phyloP scores from a whole-genome alignment of 2,113 vertebrate species.

The human region GRCh38 chr9:26301501-26302000 shows the following conservation, averaged over 20 bases:
- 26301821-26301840: accelerated
- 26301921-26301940: background rate
- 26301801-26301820: accelerated
- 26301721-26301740: background rate
- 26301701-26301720: background rate
- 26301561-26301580: background rate
- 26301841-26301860: background rate
- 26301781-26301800: too few species aligned
- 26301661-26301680: background rate
- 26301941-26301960: background rate
- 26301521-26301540: background rate
- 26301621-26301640: background rate
- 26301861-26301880: background rate
- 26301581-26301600: background rate
- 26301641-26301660: background rate
- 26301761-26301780: background rate
- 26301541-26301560: background rate
- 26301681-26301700: background rate
- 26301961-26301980: background rate
- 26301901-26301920: background rate
- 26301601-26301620: background rate
- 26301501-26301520: background rate
- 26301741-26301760: background rate
- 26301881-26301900: background rate
- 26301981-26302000: background rate